Percentiles rank a stretch among this genome's conserved stretches.
phyloP scores from a whole-genome alignment of 2,797 vertebrate genomes.

The Gorsachius magnificus region DNA sequence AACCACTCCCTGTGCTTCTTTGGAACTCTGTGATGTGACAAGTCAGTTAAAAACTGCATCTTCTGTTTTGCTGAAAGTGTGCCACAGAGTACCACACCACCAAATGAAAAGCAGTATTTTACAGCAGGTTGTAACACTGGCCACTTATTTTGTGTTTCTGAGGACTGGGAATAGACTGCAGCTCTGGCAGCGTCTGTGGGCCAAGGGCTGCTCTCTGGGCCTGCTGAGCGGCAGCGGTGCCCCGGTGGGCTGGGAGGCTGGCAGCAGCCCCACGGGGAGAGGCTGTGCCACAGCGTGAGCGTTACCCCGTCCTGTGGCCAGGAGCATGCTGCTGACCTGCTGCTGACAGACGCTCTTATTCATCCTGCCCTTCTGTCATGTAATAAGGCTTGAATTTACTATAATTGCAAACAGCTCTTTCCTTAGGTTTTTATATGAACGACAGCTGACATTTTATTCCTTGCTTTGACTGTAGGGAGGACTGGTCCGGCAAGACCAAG shows the following conservation, averaged over 20 bases:
- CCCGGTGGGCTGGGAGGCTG: background rate
- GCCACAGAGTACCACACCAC: background rate
- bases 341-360: background rate
- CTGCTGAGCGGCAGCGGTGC: fast-evolving
- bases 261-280: background rate
- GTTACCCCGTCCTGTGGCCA: fast-evolving
- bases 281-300: fast-evolving
- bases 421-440: background rate
- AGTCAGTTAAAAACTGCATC: background rate
- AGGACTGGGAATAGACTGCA: background rate
- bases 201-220: background rate
- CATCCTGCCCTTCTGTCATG: background rate
- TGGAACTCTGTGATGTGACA: background rate
- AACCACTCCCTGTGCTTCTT: background rate
- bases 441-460: background rate
- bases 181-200: fast-evolving
- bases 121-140: too few relatives aligned
- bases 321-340: background rate
- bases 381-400: too few relatives aligned
- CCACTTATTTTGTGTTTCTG: background rate
- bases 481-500: background rate
- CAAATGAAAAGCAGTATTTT: background rate
- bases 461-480: background rate
- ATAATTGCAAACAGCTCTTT: background rate
- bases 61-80: background rate